These are phyloP conservation scores for Hypothenemus hampei DNA, from an alignment of 1,140 invertebrate genomes.

Conservation along the genomic window DNA sequence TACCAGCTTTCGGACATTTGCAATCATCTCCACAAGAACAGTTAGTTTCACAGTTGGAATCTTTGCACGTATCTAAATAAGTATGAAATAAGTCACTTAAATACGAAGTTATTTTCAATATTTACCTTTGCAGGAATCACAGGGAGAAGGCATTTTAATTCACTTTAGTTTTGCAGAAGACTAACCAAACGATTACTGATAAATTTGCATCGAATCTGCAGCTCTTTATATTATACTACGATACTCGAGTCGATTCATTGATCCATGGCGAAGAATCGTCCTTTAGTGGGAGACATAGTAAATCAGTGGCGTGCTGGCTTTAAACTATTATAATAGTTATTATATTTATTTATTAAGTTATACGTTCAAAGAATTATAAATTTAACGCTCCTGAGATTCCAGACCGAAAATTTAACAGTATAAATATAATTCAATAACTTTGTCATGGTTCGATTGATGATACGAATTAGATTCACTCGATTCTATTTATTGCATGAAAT, in stretches of 20 bases:
- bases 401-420: no score
- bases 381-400: no score
- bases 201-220: not conserved
- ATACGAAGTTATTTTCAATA: no score
- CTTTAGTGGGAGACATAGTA: not conserved
- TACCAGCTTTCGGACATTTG: conserved; percentile 30
- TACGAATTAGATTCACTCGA: no score
- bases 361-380: no score
- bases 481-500: no score
- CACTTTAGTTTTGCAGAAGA: not conserved
- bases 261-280: conserved; percentile 3
- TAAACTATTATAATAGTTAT: no score
- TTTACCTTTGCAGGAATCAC: conserved; percentile 35
- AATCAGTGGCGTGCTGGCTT: no score
- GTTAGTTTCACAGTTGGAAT: conserved; percentile 35
- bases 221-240: not conserved
- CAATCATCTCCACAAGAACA: conserved; percentile 42
- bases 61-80: conserved; percentile 35
- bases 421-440: no score
- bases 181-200: not conserved
- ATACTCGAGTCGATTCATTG: conserved; percentile 1
- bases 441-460: no score
- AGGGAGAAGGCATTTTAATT: conserved; percentile 34
- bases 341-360: no score
- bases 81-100: no score